Percentiles rank a stretch among this genome's conserved stretches.
Conservation (phyloP, 2,113 vertebrate genomes). For the Hepsetus odoe region DNA sequence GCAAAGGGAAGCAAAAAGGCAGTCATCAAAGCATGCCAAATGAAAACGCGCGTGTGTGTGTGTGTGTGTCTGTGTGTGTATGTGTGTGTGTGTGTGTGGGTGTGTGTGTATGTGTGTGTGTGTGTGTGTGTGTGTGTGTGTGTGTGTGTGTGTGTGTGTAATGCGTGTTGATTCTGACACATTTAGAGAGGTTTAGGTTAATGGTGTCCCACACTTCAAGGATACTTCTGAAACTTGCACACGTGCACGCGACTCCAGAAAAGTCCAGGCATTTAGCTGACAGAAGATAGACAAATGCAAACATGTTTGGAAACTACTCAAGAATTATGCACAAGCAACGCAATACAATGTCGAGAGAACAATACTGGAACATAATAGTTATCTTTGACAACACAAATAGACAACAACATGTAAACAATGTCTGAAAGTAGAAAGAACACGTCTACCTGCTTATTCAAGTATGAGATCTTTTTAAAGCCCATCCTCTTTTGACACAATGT, state of each 20-base stretch:
- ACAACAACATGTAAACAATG: slow-evolving; percentile 59
- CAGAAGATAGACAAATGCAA: slow-evolving; percentile 13
- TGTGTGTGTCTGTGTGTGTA: neutral
- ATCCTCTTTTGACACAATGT: slow-evolving; percentile 53
- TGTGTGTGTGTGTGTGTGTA: slow-evolving; percentile 13
- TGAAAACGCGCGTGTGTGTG: neutral
- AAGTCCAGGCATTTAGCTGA: slow-evolving; percentile 8
- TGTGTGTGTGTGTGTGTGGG: neutral
- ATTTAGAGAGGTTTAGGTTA: neutral
- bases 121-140: neutral
- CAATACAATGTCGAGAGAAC: slow-evolving; percentile 7
- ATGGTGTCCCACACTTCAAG: slow-evolving; percentile 1
- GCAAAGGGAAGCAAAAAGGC: neutral
- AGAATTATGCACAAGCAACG: neutral
- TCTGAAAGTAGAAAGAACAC: slow-evolving; percentile 46
- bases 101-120: neutral
- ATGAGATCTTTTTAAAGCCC: slow-evolving; percentile 36
- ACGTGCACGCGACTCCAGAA: slow-evolving; percentile 29
- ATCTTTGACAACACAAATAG: slow-evolving; percentile 43
- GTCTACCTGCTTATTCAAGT: slow-evolving; percentile 51
- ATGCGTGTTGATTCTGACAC: too few relatives aligned
- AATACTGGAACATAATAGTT: slow-evolving; percentile 37
- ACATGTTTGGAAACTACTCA: neutral
- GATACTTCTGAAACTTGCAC: slow-evolving; percentile 7
- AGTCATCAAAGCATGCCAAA: neutral